Evolutionary conservation across 2,888 invertebrate species (phyloP), one percentile per base, ranked within the genome.

Genomic region (Watsonalla binaria): DNA sequence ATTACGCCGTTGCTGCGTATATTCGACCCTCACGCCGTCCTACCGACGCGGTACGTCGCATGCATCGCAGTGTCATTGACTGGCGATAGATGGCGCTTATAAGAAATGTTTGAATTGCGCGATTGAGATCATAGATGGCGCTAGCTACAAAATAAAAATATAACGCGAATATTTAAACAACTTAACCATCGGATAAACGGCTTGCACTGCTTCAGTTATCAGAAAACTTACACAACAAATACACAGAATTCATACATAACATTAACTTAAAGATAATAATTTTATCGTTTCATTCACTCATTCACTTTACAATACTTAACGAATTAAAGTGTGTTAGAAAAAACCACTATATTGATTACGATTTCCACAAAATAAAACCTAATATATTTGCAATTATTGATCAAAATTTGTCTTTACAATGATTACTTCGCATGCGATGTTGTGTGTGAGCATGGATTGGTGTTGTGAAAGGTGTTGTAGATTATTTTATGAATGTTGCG

Each of bases 1-100:
- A 95, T 95, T 81, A 94, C 94, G 78, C 94, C 94, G 87, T 91
- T 95, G 84, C 93, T 94, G 89, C 93, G 94, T 85, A 93, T 95
- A 87, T 95, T 94, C 92, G 95, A 94, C 93, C 95, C 94, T 67
- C 91, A 93, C 76, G 93, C 94, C 75, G 92, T 92, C 68, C 89
- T 86, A 57, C 87, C 90, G 63, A 64, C 72, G 84, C 91, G 91
- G 91, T 91, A 91, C 80, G 90, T 90, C 81, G 80, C 79, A 81
- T 83, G 83, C 78, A 79, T 70, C 76, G 72, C 71, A 68, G 66
- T 74, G 70, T 62, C 68, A 64, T 72, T 67, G 54, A 52, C 59
- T 66, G 65, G 67, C 72, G 60, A 78, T 84, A 89, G 88, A 85
- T 89, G 90, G 82, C 85, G 86, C 87, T 90, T 85, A 55, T 66